Percentiles rank a stretch among this genome's conserved stretches.
phyloP scores from a whole-genome alignment of 2,113 vertebrate species.

The Corvus hawaiiensis region DNA sequence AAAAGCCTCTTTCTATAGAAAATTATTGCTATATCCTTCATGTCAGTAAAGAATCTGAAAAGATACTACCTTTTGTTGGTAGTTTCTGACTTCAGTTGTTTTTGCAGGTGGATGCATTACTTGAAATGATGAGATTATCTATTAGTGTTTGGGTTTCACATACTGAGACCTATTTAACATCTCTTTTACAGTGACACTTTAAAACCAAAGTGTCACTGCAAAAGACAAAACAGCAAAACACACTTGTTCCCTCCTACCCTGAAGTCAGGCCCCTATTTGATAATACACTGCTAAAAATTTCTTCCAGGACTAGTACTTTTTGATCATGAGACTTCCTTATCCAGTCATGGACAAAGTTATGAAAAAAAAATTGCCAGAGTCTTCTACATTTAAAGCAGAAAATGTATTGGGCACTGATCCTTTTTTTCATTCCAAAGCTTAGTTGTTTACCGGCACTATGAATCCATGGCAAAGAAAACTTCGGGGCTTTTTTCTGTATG shows the following conservation, averaged over 20 bases:
- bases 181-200: background rate
- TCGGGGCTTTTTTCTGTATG: background rate
- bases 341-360: background rate
- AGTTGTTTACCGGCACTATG: background rate
- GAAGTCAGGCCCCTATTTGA: background rate
- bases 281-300: background rate
- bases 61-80: background rate
- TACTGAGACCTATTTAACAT: background rate
- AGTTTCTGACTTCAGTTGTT: background rate
- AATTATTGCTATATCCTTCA: background rate
- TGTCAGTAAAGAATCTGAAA: background rate
- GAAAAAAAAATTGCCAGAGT: background rate
- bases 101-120: background rate
- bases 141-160: background rate
- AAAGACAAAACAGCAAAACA: background rate
- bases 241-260: background rate
- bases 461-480: background rate
- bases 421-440: background rate
- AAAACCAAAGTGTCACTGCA: background rate
- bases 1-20: background rate
- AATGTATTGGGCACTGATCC: no score
- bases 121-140: background rate
- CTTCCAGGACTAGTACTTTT: background rate
- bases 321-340: background rate
- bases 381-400: background rate